phyloP scores from a whole-genome alignment of 2,797 vertebrate species.

The Sebastes elongatus region DNA sequence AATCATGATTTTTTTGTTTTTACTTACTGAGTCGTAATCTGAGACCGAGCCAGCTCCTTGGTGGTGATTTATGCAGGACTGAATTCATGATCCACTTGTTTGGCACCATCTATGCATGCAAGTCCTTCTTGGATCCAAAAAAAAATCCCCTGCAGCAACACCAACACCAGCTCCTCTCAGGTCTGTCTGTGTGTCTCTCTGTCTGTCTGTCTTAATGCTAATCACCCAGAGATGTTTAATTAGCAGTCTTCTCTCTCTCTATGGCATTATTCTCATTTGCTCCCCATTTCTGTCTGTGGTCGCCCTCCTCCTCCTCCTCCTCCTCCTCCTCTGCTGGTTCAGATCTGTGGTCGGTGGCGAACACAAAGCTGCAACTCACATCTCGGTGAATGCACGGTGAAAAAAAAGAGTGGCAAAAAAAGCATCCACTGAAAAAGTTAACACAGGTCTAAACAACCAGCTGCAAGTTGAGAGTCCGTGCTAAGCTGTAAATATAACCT shows the following conservation, averaged over 20 bases:
- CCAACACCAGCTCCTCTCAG: slow-evolving; percentile 5
- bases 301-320: background rate
- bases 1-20: background rate
- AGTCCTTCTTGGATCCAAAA: slow-evolving; percentile 1
- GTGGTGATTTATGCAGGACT: slow-evolving; percentile 71
- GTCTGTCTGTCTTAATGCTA: slow-evolving; percentile 1
- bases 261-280: slow-evolving; percentile 25
- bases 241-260: background rate
- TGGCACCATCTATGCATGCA: slow-evolving; percentile 78
- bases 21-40: slow-evolving; percentile 77
- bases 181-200: background rate
- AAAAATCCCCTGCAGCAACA: background rate
- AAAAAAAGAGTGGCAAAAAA: slow-evolving; percentile 2
- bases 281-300: background rate
- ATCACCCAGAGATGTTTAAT: slow-evolving; percentile 2
- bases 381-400: slow-evolving; percentile 9
- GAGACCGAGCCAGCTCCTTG: slow-evolving; percentile 79
- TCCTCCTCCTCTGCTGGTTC: background rate
- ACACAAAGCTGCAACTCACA: slow-evolving; percentile 41
- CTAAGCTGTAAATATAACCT: slow-evolving; percentile 53
- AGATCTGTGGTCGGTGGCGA: slow-evolving; percentile 29
- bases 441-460: background rate
- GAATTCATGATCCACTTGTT: slow-evolving; percentile 79
- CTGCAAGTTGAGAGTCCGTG: slow-evolving; percentile 4
- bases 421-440: slow-evolving; percentile 13